Base-by-base conservation (phyloP, 2,113 vertebrate species). In the Piprites chloris region DNA sequence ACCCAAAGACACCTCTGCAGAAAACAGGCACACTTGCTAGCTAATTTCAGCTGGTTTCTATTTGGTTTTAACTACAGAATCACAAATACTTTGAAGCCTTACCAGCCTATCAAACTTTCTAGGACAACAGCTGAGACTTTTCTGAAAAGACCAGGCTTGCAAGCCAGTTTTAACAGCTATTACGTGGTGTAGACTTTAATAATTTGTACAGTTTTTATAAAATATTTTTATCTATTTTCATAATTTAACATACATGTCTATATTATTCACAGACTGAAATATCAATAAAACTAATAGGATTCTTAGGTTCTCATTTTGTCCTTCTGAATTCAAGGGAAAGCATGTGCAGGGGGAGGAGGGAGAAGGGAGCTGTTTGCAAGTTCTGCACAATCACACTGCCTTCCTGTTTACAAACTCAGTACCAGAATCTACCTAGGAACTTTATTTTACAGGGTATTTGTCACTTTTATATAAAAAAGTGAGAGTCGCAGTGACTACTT, bases 241-340 rank as follows among this genome's bases (percentile, higher is more conserved):
- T 91, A 88, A 89, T 73, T 79, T 87, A 87, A 37, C 66, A 71
- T 74, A 81, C 82, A 74, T 80, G 66, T 92, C 46, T 84, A 77
- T 77, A 56, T 93, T 83, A 53, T 87, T 95, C 92, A 94, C 72
- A 95, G 83, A 71, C 30, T 81, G 33, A 93, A 90, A 69, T 83
- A 84, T 59, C 87, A 98, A 97, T 98, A 98, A 98, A 98, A 33
- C 56, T 74, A 77, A 76, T 33, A 85, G 14, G 49, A 82, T 69
- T 85, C 33, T 61, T 88, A 52, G 16, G 53, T 61, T 86, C 78
- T 93, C 10, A 3, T 83, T 85, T n/a, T 46, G 22, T 72, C 65
- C 53, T 80, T 83, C 42, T 75, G 59, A 73, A 79, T 79, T 72
- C 26, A 61, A 89, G 59, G 55, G 58, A 61, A 78, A 65, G 49